Conservation (phyloP, 2,888 invertebrate species). For the Nephrotoma guestfalica region DNA sequence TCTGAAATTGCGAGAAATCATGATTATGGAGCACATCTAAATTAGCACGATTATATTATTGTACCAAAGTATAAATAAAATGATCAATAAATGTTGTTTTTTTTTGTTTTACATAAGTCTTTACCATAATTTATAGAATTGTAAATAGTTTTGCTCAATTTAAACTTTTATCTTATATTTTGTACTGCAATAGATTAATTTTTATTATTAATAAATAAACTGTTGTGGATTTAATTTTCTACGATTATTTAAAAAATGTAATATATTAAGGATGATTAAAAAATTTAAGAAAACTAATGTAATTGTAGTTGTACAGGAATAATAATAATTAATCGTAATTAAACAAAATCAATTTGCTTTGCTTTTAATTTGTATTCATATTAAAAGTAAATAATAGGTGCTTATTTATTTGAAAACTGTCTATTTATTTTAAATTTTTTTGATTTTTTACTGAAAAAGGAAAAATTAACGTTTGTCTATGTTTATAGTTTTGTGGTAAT, state of each 20-base stretch:
- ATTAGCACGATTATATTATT: not conserved
- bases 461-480: too few relatives aligned
- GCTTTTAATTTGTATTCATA: not conserved
- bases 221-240: not conserved
- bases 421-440: too few relatives aligned
- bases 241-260: not conserved
- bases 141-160: not conserved
- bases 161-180: not conserved
- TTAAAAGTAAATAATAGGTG: not conserved
- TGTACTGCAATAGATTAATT: not conserved
- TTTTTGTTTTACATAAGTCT: not conserved
- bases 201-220: not conserved
- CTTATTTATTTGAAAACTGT: not conserved
- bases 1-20: not conserved
- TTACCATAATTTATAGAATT: not conserved
- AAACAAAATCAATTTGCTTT: not conserved
- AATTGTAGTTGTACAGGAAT: not conserved
- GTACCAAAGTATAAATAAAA: not conserved
- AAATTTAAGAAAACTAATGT: not conserved
- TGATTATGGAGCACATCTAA: not conserved
- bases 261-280: not conserved
- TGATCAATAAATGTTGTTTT: not conserved
- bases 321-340: not conserved
- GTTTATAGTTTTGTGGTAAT: too few relatives aligned
- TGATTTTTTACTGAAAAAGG: too few relatives aligned